Evolutionary conservation across 2,888 invertebrate genomes (phyloP), one percentile per base, ranked within the genome.

Genomic region (Lamellibrachia satsuma): DNA sequence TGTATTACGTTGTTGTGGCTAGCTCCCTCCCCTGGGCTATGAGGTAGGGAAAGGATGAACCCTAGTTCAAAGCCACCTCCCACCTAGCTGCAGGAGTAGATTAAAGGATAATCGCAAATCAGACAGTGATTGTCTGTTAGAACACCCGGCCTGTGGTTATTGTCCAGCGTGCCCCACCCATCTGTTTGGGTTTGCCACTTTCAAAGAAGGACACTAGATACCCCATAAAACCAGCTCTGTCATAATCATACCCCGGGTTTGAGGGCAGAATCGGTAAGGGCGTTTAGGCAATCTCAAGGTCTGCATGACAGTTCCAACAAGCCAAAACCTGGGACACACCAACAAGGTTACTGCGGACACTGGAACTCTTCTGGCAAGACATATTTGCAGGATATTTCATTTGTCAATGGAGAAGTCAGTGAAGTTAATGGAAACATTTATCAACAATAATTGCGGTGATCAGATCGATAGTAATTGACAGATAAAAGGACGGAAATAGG

Each of bases 161-260:
- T 75, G 22, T 75, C 75, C 6, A n/a, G 3, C n/a, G 22, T 75
- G 22, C n/a, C n/a, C 75, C 39, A 39, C 6, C 75, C 75, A 75
- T 75, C 75, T 75, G 75, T 22, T 75, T 75, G 75, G n/a, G 1
- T 75, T 75, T 75, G 75, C n/a, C 75, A 75, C 4, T 75, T 75
- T 75, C 75, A 75, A 75, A 75, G n/a, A n/a, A 75, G n/a, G 75
- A n/a, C 75, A 75, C 75, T 22, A n/a, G 75, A 75, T 75, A 75
- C 60, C n/a, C 22, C 39, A 39, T 39, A 1, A 39, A 39, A 39
- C 39, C 39, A 39, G 39, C 39, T 0, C 39, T 39, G 39, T 39
- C 39, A 39, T 39, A 39, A 39, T 39, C 39, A 39, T 39, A 39
- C 39, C 39, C 39, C 39, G 39, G 39, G 39, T 39, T 39, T 39